A percentile compares a stretch with the other conserved stretches of the same genome.
These are phyloP conservation scores for Cervus canadensis DNA, from an alignment of 2,113 vertebrate species.

Conservation along the genomic window DNA sequence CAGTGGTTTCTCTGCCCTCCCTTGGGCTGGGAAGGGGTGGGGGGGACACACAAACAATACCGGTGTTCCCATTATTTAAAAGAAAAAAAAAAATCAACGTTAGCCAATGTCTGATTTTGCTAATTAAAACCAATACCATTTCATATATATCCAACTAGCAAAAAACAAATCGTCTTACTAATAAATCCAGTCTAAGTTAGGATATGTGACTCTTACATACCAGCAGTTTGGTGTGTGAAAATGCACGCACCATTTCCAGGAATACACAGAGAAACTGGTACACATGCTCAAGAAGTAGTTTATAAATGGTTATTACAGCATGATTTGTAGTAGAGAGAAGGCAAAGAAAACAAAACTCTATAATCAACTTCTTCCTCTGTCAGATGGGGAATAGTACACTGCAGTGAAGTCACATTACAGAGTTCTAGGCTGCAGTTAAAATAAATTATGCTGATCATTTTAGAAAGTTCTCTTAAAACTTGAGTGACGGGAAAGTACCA, in stretches of 20 bases:
- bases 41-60: background rate
- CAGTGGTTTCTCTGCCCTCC: background rate
- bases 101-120: background rate
- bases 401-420: background rate
- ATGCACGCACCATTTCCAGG: background rate
- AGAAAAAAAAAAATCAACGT: background rate
- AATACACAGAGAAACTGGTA: background rate
- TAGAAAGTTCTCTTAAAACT: background rate
- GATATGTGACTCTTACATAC: background rate
- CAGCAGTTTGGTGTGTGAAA: background rate
- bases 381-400: background rate
- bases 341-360: background rate
- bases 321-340: background rate
- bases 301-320: background rate
- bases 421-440: background rate
- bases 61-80: background rate
- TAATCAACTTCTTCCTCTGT: background rate
- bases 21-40: fast-evolving
- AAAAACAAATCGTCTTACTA: background rate
- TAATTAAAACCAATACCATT: background rate
- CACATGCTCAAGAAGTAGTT: background rate
- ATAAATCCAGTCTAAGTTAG: background rate
- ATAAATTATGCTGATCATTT: background rate
- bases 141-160: background rate
- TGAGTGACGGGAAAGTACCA: background rate